These are phyloP conservation scores for Threskiornis aethiopicus DNA, from an alignment of 2,797 vertebrate species.

Conservation along the genomic window DNA sequence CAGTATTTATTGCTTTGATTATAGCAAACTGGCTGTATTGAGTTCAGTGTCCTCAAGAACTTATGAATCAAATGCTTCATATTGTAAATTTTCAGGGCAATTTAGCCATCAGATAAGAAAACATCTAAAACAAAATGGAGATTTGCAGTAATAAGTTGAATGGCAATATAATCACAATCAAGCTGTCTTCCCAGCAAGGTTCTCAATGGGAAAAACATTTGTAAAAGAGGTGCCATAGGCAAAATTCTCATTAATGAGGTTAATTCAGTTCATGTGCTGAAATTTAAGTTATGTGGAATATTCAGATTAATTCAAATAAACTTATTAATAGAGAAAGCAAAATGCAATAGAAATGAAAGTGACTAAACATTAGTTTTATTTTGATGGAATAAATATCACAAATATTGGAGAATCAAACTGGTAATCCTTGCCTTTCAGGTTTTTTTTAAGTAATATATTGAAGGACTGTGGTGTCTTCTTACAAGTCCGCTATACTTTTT, in stretches of 20 bases:
- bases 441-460: not conserved
- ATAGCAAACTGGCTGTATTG: not conserved
- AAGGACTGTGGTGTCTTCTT: not conserved
- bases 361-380: conserved; percentile 29
- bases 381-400: not conserved
- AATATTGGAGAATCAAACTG: not conserved
- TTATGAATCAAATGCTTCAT: not conserved
- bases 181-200: conserved; percentile 32
- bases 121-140: not conserved
- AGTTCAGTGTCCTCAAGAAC: not conserved
- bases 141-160: not conserved
- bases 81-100: not conserved
- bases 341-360: not conserved
- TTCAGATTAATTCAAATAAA: conserved; percentile 9
- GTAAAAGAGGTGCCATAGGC: conserved; percentile 7
- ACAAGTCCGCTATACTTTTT: not conserved
- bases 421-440: not conserved
- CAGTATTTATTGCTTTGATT: not conserved
- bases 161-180: conserved; percentile 23
- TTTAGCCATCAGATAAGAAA: not conserved
- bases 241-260: conserved; percentile 34
- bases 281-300: conserved; percentile 10
- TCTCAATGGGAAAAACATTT: not conserved
- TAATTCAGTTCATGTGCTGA: conserved; percentile 38
- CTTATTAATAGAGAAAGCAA: not conserved